Percentiles rank a stretch among this genome's conserved stretches.
Conservation (phyloP, 2,113 vertebrate genomes). For the Oryzias celebensis region DNA sequence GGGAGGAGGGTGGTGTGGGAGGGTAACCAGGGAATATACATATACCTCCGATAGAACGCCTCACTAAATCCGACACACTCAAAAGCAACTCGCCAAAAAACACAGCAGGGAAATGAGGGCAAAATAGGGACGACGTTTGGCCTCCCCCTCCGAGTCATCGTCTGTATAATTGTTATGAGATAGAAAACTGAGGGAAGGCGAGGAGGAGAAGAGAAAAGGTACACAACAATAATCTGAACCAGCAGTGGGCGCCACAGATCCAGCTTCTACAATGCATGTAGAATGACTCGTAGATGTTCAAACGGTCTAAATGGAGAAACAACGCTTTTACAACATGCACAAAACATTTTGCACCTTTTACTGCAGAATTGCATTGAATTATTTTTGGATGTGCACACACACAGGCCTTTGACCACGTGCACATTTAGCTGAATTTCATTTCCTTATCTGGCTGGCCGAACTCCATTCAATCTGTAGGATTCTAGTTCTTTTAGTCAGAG, state of each 20-base stretch:
- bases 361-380: constrained; percentile 35
- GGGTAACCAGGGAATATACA: constrained; percentile 73
- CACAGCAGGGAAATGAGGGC: constrained; percentile 51
- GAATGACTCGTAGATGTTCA: constrained; percentile 38
- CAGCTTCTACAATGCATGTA: constrained; percentile 50
- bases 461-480: constrained; percentile 15
- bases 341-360: constrained; percentile 54
- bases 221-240: constrained; percentile 61
- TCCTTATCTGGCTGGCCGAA: constrained; percentile 47
- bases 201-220: constrained; percentile 37
- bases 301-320: constrained; percentile 39
- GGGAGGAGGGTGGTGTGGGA: constrained; percentile 73
- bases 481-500: constrained; percentile 7
- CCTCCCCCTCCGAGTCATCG: constrained; percentile 18
- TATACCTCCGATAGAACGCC: constrained; percentile 74
- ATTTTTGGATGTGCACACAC: constrained; percentile 43
- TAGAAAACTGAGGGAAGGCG: constrained; percentile 13
- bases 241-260: constrained; percentile 61
- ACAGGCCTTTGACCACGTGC: constrained; percentile 45
- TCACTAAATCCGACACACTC: constrained; percentile 72
- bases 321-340: constrained; percentile 60
- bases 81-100: constrained; percentile 58
- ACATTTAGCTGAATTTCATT: constrained; percentile 38
- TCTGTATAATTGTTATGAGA: constrained; percentile 39
- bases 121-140: constrained; percentile 27